Evolutionary conservation across 2,888 invertebrate genomes (phyloP).

Genomic region (Elysia crispata): DNA sequence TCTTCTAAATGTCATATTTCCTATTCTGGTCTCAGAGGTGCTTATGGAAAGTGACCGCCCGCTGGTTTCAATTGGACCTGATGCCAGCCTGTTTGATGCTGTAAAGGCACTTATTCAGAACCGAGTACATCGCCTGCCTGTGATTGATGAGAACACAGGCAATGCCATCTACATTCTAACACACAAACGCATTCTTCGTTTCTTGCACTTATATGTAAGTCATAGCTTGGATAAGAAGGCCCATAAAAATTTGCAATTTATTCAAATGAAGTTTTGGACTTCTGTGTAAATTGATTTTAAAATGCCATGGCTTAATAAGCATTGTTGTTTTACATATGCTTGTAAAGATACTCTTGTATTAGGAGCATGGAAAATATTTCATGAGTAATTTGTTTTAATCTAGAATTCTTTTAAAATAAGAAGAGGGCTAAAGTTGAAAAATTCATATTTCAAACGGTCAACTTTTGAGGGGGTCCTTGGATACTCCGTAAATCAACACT

Average conservation of each 20-base stretch:
- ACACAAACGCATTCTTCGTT: conserved; percentile 97
- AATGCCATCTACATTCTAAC: conserved; percentile 99
- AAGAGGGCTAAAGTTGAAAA: too few relatives aligned
- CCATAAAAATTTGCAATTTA: not conserved
- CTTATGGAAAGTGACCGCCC: conserved; percentile 91
- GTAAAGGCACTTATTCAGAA: conserved; percentile 94
- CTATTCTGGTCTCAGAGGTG: conserved; percentile 82
- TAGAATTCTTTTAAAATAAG: too few relatives aligned
- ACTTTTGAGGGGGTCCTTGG: too few relatives aligned
- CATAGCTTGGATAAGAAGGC: conserved; percentile 14
- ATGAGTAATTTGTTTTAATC: too few relatives aligned
- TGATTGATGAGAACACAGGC: conserved; percentile 95
- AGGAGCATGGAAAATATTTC: too few relatives aligned
- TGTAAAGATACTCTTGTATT: not conserved
- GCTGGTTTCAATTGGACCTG: conserved; percentile 93
- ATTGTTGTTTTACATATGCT: not conserved
- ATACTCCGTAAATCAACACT: too few relatives aligned
- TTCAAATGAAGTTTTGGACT: not conserved
- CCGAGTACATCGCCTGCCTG: conserved; percentile 97
- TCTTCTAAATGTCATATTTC: too few relatives aligned
- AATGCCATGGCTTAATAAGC: too few relatives aligned
- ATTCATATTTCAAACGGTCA: too few relatives aligned
- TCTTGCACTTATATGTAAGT: conserved; percentile 98
- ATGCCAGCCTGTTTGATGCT: conserved; percentile 88
- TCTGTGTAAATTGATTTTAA: too few relatives aligned